Evolutionary conservation across 2,113 vertebrate species (phyloP).

Genomic region (Dicrurus megarhynchus): DNA sequence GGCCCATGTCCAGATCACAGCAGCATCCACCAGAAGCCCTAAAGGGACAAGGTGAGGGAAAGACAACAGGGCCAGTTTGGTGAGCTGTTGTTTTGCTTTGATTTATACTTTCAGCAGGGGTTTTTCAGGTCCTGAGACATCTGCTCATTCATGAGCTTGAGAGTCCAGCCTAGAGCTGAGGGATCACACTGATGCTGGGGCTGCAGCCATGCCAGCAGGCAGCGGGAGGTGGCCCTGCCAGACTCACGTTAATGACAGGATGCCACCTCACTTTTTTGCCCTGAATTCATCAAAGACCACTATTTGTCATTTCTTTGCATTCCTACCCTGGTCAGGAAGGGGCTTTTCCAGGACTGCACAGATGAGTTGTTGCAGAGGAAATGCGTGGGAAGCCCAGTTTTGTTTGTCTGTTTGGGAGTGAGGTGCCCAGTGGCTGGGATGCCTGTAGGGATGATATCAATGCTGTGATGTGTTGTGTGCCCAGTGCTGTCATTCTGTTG

Average conservation of each 20-base stretch:
- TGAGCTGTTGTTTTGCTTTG: neutral
- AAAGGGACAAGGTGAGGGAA: neutral
- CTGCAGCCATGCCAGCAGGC: neutral
- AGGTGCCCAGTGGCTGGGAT: neutral
- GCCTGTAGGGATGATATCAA: neutral
- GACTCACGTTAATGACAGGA: neutral
- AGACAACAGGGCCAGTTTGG: neutral
- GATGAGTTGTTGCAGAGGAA: neutral
- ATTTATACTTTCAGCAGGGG: neutral
- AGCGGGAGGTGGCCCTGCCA: rapidly evolving
- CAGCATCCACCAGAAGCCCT: neutral
- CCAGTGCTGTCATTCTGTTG: neutral
- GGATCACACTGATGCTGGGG: neutral
- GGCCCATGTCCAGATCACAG: neutral
- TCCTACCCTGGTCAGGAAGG: neutral
- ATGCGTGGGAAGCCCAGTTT: rapidly evolving
- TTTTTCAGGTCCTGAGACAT: neutral
- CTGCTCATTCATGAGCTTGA: neutral
- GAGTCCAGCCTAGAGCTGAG: neutral
- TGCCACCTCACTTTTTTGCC: rapidly evolving
- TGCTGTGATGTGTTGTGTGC: neutral
- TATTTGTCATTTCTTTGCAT: neutral
- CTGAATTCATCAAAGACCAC: neutral
- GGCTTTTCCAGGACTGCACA: neutral
- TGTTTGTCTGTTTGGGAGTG: neutral